A percentile compares a stretch with the other conserved stretches of the same genome.
These are phyloP conservation scores for Allolobophora icterica DNA, from an alignment of 2,888 invertebrate genomes.

Conservation along the genomic window DNA sequence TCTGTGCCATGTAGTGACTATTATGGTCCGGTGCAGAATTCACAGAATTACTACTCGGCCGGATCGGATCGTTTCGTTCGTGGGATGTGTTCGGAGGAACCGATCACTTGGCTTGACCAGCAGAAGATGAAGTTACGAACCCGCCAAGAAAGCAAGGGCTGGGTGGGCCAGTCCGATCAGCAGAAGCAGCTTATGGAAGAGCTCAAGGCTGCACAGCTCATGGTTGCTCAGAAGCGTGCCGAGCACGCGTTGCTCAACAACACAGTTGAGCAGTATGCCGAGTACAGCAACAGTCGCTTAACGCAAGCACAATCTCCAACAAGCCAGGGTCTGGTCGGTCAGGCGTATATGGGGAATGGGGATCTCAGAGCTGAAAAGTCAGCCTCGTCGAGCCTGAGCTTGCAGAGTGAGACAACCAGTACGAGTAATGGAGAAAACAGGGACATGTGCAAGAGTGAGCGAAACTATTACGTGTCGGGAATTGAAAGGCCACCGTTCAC, in stretches of 20 bases:
- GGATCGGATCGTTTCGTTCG: background rate
- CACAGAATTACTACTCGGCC: background rate
- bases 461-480: slow-evolving; percentile 48
- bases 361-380: slow-evolving; percentile 68
- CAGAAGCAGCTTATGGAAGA: slow-evolving; percentile 83
- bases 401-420: background rate
- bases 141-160: slow-evolving; percentile 50
- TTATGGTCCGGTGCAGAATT: background rate
- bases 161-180: slow-evolving; percentile 53
- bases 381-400: slow-evolving; percentile 52
- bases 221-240: slow-evolving; percentile 51
- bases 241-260: too few relatives aligned
- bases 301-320: background rate
- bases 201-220: slow-evolving; percentile 60
- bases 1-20: slow-evolving; percentile 7
- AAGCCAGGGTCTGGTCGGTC: background rate
- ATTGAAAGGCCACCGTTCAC: slow-evolving; percentile 49
- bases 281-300: background rate
- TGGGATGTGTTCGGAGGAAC: slow-evolving; percentile 43
- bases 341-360: background rate
- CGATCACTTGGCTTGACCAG: slow-evolving; percentile 59
- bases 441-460: slow-evolving; percentile 40
- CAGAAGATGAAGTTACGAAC: slow-evolving; percentile 60
- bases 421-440: background rate
- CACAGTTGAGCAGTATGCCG: background rate